Conservation (phyloP, 2,888 invertebrate species). For the Mactromeris polynyma region DNA sequence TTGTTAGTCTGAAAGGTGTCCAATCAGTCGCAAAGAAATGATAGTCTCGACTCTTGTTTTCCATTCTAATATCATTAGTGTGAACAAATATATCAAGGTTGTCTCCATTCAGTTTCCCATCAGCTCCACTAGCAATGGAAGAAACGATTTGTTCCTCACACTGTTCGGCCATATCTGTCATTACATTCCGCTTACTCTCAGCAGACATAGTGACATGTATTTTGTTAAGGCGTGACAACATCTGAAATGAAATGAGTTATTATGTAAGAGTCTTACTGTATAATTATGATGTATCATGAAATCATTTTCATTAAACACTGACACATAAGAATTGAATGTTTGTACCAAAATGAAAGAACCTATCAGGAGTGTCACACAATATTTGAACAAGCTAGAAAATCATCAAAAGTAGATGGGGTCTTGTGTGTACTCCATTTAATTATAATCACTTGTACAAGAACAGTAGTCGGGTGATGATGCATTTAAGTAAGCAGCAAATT, state of each 20-base stretch:
- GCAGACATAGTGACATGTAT: slow-evolving; percentile 36
- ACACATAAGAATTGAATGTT: no score
- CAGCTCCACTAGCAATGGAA: slow-evolving; percentile 27
- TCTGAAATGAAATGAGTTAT: slow-evolving; percentile 13
- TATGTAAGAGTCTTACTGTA: no score
- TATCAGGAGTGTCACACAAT: no score
- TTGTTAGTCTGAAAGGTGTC: slow-evolving; percentile 13
- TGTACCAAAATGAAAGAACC: no score
- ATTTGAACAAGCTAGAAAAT: no score
- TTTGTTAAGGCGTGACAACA: slow-evolving; percentile 26
- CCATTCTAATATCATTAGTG: slow-evolving; percentile 58
- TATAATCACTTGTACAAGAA: no score
- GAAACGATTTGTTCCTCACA: slow-evolving; percentile 17
- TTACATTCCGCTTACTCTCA: slow-evolving; percentile 22
- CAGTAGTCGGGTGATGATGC: no score
- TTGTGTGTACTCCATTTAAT: no score
- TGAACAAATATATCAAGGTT: slow-evolving; percentile 56
- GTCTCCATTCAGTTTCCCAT: slow-evolving; percentile 62
- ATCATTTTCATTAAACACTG: no score
- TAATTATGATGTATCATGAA: no score
- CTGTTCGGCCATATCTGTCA: neutral
- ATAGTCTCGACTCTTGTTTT: slow-evolving; percentile 49
- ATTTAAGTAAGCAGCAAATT: no score
- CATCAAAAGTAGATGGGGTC: no score
- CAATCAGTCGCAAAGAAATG: slow-evolving; percentile 54